phyloP scores from a whole-genome alignment of 2,888 invertebrate species.

The Agonopterix alstromeriana region DNA sequence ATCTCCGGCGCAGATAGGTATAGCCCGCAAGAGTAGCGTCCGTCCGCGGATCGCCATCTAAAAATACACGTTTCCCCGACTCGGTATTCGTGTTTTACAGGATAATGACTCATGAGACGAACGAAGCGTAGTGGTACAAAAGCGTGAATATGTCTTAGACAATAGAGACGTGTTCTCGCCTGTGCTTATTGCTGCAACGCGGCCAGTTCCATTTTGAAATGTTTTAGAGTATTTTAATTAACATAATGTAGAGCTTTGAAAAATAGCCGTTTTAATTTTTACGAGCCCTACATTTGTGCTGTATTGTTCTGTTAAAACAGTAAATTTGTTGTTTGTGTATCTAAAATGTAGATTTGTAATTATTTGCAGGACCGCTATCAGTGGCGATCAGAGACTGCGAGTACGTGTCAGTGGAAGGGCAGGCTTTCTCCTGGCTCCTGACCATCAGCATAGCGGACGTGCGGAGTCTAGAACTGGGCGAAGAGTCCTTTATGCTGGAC shows the following conservation, averaged over 20 bases:
- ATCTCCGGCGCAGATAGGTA: conserved; percentile 27
- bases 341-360: not conserved
- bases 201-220: too few relatives aligned
- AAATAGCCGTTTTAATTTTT: too few relatives aligned
- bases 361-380: conserved; percentile 77
- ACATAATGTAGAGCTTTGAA: too few relatives aligned
- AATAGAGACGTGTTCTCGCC: conserved; percentile 18
- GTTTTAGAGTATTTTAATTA: too few relatives aligned
- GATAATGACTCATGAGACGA: conserved; percentile 64
- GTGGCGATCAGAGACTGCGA: conserved; percentile 76
- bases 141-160: conserved; percentile 32
- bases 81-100: conserved; percentile 57
- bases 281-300: not conserved
- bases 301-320: not conserved
- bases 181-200: not conserved
- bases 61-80: conserved; percentile 66
- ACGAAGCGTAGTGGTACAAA: conserved; percentile 31
- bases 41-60: conserved; percentile 54
- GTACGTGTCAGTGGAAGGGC: conserved; percentile 77
- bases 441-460: conserved; percentile 78
- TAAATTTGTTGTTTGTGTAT: not conserved
- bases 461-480: conserved; percentile 68
- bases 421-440: conserved; percentile 81
- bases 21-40: conserved; percentile 20
- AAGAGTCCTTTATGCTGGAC: conserved; percentile 80